A percentile compares a stretch with the other conserved stretches of the same genome.
These are phyloP conservation scores for Pinctada fucata DNA, from an alignment of 2,888 invertebrate genomes.

Conservation along the genomic window DNA sequence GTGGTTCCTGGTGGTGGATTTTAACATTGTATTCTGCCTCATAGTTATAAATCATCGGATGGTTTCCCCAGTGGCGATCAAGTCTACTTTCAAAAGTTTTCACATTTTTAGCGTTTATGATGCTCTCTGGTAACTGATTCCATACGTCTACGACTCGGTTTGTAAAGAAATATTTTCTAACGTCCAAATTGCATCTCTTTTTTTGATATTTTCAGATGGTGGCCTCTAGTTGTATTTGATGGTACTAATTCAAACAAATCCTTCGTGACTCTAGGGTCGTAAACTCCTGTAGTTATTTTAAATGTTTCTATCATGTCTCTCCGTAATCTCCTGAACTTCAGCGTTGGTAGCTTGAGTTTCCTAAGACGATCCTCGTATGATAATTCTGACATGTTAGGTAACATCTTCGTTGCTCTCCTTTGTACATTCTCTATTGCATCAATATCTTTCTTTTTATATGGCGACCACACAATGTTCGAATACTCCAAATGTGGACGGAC, in stretches of 20 bases:
- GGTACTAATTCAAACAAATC: too few relatives aligned
- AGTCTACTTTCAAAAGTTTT: not conserved
- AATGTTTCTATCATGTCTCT: conserved; percentile 31
- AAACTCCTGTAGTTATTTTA: conserved; percentile 19
- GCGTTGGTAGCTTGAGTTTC: conserved; percentile 22
- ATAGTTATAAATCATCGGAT: not conserved
- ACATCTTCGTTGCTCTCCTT: conserved; percentile 23
- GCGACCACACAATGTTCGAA: conserved; percentile 11
- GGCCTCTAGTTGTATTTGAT: too few relatives aligned
- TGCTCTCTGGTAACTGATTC: not conserved
- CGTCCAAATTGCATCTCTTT: not conserved
- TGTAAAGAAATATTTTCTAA: not conserved
- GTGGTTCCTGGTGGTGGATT: too few relatives aligned
- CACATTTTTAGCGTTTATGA: not conserved
- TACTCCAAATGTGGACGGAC: conserved; percentile 33
- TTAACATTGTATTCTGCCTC: too few relatives aligned
- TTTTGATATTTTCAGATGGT: too few relatives aligned
- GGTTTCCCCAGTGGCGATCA: not conserved
- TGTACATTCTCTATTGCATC: conserved; percentile 29
- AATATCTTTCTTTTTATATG: conserved; percentile 20
- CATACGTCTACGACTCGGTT: not conserved
- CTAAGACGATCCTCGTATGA: conserved; percentile 25
- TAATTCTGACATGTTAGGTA: conserved; percentile 8
- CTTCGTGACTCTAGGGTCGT: not conserved
- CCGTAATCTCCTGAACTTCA: conserved; percentile 15